Evolutionary conservation across 2,888 invertebrate species (phyloP).

Genomic region (Macrosoma leucophasiata): DNA sequence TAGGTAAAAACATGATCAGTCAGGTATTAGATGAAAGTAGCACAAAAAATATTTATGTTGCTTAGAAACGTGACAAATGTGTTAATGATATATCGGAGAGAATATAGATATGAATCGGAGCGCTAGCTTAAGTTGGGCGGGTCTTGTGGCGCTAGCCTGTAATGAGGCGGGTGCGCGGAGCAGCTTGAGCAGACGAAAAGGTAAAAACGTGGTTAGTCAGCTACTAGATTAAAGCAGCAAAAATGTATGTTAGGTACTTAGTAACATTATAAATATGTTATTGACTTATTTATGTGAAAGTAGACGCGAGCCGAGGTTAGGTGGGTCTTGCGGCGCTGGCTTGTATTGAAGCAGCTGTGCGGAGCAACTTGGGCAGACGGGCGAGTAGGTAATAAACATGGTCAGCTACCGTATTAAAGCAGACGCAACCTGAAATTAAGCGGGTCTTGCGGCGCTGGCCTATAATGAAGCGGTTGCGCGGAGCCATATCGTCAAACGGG

Average conservation of each 20-base stretch:
- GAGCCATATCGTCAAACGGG: too few species aligned
- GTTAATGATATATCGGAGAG: too few species aligned
- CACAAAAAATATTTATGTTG: neutral
- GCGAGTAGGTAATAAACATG: slow-evolving; percentile 6
- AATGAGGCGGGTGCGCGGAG: slow-evolving; percentile 46
- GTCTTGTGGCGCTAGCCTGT: slow-evolving; percentile 55
- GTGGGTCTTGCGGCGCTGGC: slow-evolving; percentile 59
- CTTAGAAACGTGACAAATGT: neutral
- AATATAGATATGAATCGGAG: too few species aligned
- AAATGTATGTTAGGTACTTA: slow-evolving; percentile 1
- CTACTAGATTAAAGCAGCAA: neutral
- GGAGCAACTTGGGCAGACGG: slow-evolving; percentile 33
- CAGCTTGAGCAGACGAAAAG: slow-evolving; percentile 27
- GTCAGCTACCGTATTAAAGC: slow-evolving; percentile 1
- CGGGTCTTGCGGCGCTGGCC: slow-evolving; percentile 58
- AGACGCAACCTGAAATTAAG: too few species aligned
- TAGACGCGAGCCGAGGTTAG: too few species aligned
- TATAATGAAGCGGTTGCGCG: slow-evolving; percentile 49
- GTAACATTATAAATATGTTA: neutral
- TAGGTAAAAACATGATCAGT: slow-evolving; percentile 7
- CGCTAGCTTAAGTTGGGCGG: slow-evolving; percentile 57
- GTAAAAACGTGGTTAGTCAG: slow-evolving; percentile 9
- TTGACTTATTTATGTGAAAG: too few species aligned
- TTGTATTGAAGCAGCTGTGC: slow-evolving; percentile 50
- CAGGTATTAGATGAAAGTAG: slow-evolving; percentile 4